Evolutionary conservation across 2,113 vertebrate species (phyloP).

Genomic region (Tragulus kanchil): DNA sequence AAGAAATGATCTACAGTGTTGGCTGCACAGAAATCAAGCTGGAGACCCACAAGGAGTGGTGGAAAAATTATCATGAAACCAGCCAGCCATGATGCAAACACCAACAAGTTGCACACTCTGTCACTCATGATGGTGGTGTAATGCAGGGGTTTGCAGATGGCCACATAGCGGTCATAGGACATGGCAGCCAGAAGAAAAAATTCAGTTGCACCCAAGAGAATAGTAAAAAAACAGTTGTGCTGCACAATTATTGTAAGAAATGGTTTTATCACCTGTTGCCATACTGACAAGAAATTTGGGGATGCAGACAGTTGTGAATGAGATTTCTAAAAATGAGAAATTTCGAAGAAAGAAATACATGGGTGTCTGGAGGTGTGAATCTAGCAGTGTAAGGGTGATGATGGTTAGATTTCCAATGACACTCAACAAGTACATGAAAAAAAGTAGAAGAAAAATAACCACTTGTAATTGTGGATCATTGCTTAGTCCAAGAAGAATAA

Average conservation of each 20-base stretch:
- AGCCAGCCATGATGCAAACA: slow-evolving; percentile 70
- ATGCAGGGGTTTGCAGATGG: slow-evolving; percentile 76
- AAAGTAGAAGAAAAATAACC: slow-evolving; percentile 66
- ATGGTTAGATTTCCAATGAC: slow-evolving; percentile 67
- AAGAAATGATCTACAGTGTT: slow-evolving; percentile 74
- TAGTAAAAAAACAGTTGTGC: slow-evolving; percentile 79
- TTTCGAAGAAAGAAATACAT: slow-evolving; percentile 79
- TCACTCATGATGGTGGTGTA: slow-evolving; percentile 70
- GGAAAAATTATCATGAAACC: slow-evolving; percentile 76
- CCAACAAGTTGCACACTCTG: slow-evolving; percentile 63
- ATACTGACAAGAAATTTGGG: slow-evolving; percentile 74
- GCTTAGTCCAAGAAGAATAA: slow-evolving; percentile 78
- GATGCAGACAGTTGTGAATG: slow-evolving; percentile 67
- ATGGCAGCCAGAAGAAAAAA: slow-evolving; percentile 77
- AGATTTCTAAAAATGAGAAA: slow-evolving; percentile 78
- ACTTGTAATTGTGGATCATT: slow-evolving; percentile 64
- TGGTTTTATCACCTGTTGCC: slow-evolving; percentile 65
- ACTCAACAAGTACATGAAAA: slow-evolving; percentile 71
- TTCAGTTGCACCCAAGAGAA: slow-evolving; percentile 68
- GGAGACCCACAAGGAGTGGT: slow-evolving; percentile 44
- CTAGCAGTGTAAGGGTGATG: slow-evolving; percentile 67
- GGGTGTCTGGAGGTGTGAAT: slow-evolving; percentile 73
- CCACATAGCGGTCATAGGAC: slow-evolving; percentile 73
- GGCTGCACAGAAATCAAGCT: slow-evolving; percentile 72
- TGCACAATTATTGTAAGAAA: slow-evolving; percentile 75